phyloP scores from a whole-genome alignment of 2,113 vertebrate species.

The Ciconia maguari region DNA sequence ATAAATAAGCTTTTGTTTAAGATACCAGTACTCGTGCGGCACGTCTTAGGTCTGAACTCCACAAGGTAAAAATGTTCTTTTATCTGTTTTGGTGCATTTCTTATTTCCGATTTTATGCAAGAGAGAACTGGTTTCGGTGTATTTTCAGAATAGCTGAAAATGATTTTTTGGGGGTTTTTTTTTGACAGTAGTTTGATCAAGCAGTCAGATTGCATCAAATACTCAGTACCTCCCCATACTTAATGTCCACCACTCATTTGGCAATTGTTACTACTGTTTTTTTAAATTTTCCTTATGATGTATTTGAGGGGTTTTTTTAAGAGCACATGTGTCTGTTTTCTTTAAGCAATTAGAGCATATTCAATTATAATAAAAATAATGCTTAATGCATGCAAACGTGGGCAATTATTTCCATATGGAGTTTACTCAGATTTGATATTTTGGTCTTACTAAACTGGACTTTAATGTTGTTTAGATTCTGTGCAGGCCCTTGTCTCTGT shows the following conservation, averaged over 20 bases:
- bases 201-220: not conserved
- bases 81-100: not conserved
- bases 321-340: not conserved
- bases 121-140: not conserved
- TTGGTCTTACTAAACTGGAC: not conserved
- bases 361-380: not conserved
- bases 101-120: not conserved
- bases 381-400: not conserved
- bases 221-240: not conserved
- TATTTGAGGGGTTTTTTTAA: not conserved
- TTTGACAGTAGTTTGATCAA: not conserved
- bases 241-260: not conserved
- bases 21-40: not conserved
- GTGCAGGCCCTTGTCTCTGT: not conserved
- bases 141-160: not conserved
- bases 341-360: not conserved
- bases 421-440: not conserved
- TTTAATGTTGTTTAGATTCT: not conserved
- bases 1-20: conserved; percentile 17
- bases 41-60: not conserved
- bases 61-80: not conserved
- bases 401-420: not conserved
- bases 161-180: not conserved
- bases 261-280: not conserved
- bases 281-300: not conserved